A percentile compares a stretch with the other conserved stretches of the same genome.
These are phyloP conservation scores for Anneissia japonica DNA, from an alignment of 35 echinoderm and acorn worm genomes.

Conservation along the genomic window DNA sequence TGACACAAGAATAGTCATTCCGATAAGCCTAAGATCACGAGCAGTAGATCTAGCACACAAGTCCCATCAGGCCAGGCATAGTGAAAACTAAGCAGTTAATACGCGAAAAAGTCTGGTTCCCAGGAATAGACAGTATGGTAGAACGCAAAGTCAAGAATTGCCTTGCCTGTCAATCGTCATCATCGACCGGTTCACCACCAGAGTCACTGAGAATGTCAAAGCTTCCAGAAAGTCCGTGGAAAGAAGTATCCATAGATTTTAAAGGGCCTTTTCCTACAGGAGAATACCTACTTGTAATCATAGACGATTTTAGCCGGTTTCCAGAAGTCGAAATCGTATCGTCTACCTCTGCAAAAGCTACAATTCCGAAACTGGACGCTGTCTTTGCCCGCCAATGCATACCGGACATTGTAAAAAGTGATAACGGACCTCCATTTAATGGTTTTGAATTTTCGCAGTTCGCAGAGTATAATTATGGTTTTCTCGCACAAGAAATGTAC, in stretches of 20 bases:
- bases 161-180: constrained; percentile 56
- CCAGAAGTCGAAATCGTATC: constrained; percentile 60
- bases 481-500: too few relatives aligned
- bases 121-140: constrained; percentile 41
- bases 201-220: constrained; percentile 57
- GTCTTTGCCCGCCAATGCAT: constrained; percentile 57
- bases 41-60: constrained; percentile 15
- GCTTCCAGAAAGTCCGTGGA: not conserved
- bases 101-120: constrained; percentile 70
- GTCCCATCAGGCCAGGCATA: constrained; percentile 27
- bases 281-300: constrained; percentile 17
- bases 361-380: constrained; percentile 51
- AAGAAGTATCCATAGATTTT: constrained; percentile 4
- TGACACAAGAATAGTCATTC: constrained; percentile 5
- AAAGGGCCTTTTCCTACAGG: constrained; percentile 15
- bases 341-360: constrained; percentile 63
- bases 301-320: constrained; percentile 43
- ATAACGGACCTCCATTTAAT: constrained; percentile 78
- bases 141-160: constrained; percentile 50
- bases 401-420: constrained; percentile 47
- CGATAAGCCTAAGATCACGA: not conserved
- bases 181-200: not conserved
- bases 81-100: constrained; percentile 59
- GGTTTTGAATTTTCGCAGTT: too few relatives aligned
- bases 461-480: too few relatives aligned